phyloP scores from a whole-genome alignment of 1,140 invertebrate species.

The Octopus bimaculoides region DNA sequence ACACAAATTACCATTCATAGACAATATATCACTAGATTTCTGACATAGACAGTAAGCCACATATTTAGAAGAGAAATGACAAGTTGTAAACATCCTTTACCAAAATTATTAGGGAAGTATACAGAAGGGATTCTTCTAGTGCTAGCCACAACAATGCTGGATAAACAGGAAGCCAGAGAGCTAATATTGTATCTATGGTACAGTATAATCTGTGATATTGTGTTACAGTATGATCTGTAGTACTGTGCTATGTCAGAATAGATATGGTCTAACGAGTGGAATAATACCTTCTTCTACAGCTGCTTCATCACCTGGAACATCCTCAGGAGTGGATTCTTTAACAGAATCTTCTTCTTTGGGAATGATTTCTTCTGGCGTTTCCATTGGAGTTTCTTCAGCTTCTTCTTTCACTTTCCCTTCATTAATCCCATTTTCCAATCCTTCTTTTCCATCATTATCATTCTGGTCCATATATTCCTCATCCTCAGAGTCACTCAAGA shows the following conservation, averaged over 20 bases:
- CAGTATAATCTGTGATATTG: too few species aligned
- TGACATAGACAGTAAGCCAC: too few species aligned
- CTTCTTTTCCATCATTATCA: slow-evolving; percentile 28
- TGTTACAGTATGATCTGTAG: not conserved
- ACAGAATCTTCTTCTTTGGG: not conserved
- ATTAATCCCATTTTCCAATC: slow-evolving; percentile 19
- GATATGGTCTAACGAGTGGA: not conserved
- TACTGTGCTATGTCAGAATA: not conserved
- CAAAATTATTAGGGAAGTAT: too few species aligned
- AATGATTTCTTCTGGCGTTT: not conserved
- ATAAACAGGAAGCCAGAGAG: too few species aligned
- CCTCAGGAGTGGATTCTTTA: not conserved
- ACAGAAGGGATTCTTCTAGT: too few species aligned
- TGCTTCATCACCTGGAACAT: not conserved
- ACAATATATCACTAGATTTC: too few species aligned
- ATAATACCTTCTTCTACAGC: not conserved
- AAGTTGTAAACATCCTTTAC: too few species aligned
- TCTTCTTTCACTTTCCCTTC: slow-evolving; percentile 24
- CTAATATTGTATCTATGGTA: too few species aligned
- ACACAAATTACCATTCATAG: too few species aligned
- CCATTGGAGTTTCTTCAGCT: slow-evolving; percentile 22
- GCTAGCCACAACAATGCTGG: too few species aligned
- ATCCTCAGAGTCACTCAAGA: slow-evolving; percentile 25
- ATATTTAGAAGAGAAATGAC: too few species aligned
- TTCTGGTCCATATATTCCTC: slow-evolving; percentile 31